These are phyloP conservation scores for Copidosoma aretas DNA, from an alignment of 2,888 invertebrate species.

Conservation along the genomic window DNA sequence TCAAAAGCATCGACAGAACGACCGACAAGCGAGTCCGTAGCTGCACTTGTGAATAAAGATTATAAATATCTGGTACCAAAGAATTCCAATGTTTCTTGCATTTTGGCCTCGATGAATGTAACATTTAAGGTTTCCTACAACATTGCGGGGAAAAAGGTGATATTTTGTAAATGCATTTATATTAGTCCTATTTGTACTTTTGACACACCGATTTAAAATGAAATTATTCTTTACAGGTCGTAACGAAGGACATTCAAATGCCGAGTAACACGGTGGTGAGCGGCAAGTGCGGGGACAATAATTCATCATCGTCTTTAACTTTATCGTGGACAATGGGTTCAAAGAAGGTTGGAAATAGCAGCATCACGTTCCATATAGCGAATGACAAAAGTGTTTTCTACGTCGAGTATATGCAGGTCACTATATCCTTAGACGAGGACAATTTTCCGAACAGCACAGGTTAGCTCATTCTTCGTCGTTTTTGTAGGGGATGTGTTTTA, in stretches of 20 bases:
- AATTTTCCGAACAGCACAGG: constrained; percentile 9
- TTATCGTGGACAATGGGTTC: not conserved
- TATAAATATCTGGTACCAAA: constrained; percentile 7
- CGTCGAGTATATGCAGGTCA: not conserved
- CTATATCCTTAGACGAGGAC: not conserved
- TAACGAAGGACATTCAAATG: not conserved
- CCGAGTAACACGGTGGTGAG: no score
- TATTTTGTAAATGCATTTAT: not conserved
- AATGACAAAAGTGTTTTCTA: constrained; percentile 8
- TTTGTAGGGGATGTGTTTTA: no score
- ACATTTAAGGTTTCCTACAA: not conserved
- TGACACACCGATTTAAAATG: no score
- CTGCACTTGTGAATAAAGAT: not conserved
- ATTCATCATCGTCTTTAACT: not conserved
- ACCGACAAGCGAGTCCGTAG: not conserved
- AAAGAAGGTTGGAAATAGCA: not conserved
- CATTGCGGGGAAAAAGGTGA: constrained; percentile 4
- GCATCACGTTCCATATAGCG: not conserved
- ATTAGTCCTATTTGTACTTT: no score
- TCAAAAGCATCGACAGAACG: no score
- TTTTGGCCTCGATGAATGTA: constrained; percentile 7
- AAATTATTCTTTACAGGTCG: not conserved
- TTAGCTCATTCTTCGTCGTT: not conserved
- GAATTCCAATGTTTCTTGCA: constrained; percentile 9
- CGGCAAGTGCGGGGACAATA: no score